phyloP scores from a whole-genome alignment of 2,113 vertebrate genomes.

The Sus scrofa region DNA sequence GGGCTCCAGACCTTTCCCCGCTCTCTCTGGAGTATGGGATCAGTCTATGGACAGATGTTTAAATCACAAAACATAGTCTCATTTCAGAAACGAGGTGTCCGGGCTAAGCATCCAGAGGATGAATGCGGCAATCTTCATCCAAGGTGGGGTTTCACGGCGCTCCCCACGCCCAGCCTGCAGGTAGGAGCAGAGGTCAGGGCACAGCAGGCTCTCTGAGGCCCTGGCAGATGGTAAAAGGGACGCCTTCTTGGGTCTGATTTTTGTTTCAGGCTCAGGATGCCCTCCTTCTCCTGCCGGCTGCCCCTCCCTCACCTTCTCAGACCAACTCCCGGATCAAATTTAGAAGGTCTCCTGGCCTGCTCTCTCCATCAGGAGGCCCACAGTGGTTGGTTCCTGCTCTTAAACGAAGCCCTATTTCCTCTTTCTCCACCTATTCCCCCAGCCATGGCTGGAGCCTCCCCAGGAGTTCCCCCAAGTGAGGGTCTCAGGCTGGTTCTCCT shows the following conservation, averaged over 20 bases:
- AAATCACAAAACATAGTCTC: slow-evolving; percentile 6
- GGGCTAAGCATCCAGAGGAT: background rate
- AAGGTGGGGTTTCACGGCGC: background rate
- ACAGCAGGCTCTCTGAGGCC: background rate
- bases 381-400: background rate
- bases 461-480: background rate
- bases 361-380: background rate
- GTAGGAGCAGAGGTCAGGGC: background rate
- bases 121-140: background rate
- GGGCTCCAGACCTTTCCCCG: slow-evolving; percentile 1
- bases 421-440: background rate
- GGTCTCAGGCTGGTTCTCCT: background rate
- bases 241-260: background rate
- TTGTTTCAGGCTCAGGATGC: background rate
- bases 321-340: background rate
- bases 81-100: background rate
- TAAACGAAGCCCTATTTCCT: background rate
- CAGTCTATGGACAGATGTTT: background rate
- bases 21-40: background rate
- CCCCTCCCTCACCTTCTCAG: background rate
- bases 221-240: background rate
- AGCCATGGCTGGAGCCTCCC: background rate
- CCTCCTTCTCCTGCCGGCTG: background rate
- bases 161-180: background rate
- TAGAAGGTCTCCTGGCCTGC: background rate